Evolutionary conservation across 2,888 invertebrate genomes (phyloP), one percentile per base, ranked within the genome.

Genomic region (Augiades crinisus): DNA sequence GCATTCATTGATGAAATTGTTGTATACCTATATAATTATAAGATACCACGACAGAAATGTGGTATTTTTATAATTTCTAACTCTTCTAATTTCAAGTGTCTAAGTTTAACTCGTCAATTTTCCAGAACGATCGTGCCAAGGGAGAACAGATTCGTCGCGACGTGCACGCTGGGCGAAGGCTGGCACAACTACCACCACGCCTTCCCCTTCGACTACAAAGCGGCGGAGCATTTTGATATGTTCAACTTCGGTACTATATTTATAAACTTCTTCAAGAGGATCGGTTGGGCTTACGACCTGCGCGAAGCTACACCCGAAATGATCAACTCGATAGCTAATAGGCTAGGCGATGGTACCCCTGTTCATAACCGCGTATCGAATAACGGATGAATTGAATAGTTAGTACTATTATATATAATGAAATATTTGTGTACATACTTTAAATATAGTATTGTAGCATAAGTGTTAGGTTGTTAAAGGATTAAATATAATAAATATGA

Each of bases 151-250:
- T 83, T 91, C 43, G 94, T 94, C 0, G 87, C 92, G 0, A 81
- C 92, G 0, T 81, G 92, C 45, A 91, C 93, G 0, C 70, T 91
- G 0, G 92, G 93, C 0, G 93, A 93, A 70, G 95, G 95, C 2
- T 95, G 94, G 92, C 95, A 95, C 75, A 95, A 95, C 74, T 95
- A 94, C 73, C 95, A 95, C 67, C 95, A 95, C 71, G 92, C 92
- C 0, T 95, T 95, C 68, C 95, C 95, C 1, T 93, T 92, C 78
- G 92, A 92, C 68, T 92, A 91, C 72, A 90, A 91, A 61, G 91
- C 91, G 0, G 89, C 91, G 1, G 92, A 92, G 61, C 87, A 91
- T 43, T 91, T 90, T 47, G 83, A 90, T 44, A 60, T 75, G 31
- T 88, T 90, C 38, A 89, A 90, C 55, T 74, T 79, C 2, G 75